Evolutionary conservation across 2,113 vertebrate species (phyloP).

Genomic region (Oryzias woworae): DNA sequence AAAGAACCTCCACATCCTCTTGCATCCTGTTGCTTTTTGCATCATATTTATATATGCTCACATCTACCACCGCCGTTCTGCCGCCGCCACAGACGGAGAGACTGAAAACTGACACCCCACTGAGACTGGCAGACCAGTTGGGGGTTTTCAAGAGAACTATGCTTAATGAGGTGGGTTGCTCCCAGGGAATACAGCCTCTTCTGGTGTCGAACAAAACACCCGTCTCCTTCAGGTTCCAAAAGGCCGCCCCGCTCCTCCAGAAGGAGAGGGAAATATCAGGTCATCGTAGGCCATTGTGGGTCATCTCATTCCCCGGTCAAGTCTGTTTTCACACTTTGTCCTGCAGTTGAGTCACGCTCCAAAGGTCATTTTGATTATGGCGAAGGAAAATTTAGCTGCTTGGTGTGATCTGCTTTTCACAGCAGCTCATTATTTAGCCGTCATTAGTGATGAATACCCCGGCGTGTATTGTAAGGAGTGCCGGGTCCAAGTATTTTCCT

Average conservation of each 20-base stretch:
- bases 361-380: slow-evolving; percentile 36
- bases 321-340: slow-evolving; percentile 40
- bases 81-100: slow-evolving; percentile 22
- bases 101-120: slow-evolving; percentile 71
- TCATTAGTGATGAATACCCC: background rate
- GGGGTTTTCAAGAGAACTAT: slow-evolving; percentile 19
- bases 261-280: slow-evolving; percentile 1
- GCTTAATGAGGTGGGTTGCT: slow-evolving; percentile 63
- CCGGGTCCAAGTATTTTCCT: slow-evolving; percentile 2
- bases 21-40: background rate
- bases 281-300: slow-evolving; percentile 12
- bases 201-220: slow-evolving; percentile 67
- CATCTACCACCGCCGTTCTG: slow-evolving; percentile 4
- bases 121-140: slow-evolving; percentile 28
- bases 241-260: slow-evolving; percentile 12
- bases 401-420: slow-evolving; percentile 34
- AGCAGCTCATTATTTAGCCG: slow-evolving; percentile 25
- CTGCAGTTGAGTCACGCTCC: slow-evolving; percentile 23
- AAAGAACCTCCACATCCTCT: slow-evolving; percentile 1
- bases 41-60: background rate
- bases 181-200: slow-evolving; percentile 54
- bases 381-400: slow-evolving; percentile 35
- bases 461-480: slow-evolving; percentile 1
- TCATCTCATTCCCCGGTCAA: slow-evolving; percentile 14
- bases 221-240: slow-evolving; percentile 15